These are phyloP conservation scores for Pollimyrus isidori DNA, from an alignment of 2,113 vertebrate genomes.

Conservation along the genomic window DNA sequence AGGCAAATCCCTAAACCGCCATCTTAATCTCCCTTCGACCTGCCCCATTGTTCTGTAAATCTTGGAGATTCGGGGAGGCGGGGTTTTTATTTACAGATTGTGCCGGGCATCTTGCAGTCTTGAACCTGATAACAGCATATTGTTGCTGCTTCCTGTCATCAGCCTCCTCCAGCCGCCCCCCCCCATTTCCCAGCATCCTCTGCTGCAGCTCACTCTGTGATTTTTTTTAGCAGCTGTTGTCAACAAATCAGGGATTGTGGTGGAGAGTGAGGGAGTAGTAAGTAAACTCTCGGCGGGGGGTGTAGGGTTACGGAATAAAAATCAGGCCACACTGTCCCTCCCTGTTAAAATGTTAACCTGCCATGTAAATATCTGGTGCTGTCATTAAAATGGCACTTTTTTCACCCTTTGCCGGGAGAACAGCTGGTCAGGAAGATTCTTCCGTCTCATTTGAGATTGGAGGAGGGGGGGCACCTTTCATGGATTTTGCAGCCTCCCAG, in stretches of 20 bases:
- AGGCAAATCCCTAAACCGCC: neutral
- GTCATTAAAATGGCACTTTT: neutral
- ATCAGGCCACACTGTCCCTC: neutral
- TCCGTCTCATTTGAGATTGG: neutral
- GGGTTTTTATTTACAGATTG: neutral
- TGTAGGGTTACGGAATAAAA: neutral
- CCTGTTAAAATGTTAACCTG: neutral
- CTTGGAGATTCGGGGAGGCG: neutral
- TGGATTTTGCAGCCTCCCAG: neutral
- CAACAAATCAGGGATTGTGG: slow-evolving; percentile 6
- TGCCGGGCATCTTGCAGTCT: neutral
- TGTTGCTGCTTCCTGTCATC: neutral
- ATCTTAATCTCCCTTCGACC: neutral
- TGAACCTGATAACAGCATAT: neutral
- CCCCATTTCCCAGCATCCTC: neutral
- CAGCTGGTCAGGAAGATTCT: neutral
- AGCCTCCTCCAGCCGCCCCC: neutral
- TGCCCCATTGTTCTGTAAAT: neutral
- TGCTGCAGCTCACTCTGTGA: neutral
- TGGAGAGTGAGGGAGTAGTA: neutral
- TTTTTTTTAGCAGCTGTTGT: neutral
- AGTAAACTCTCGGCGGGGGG: neutral
- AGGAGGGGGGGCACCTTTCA: neutral
- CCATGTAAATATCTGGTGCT: neutral
- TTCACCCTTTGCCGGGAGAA: neutral